phyloP scores from a whole-genome alignment of 2,888 invertebrate species.

The Aphidoletes aphidimyza region DNA sequence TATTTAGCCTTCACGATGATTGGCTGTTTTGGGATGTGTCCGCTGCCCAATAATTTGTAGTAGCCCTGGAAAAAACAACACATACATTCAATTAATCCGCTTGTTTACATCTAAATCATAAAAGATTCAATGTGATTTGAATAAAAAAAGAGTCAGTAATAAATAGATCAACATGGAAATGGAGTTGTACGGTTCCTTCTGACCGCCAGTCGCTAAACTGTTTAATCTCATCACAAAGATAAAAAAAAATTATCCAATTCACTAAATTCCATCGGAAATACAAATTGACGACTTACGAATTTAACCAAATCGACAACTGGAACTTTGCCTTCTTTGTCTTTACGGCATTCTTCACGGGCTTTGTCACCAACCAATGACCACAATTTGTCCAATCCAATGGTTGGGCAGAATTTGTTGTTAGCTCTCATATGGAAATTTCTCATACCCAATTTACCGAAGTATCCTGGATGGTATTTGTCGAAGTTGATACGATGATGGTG shows the following conservation, averaged over 20 bases:
- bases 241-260: too few relatives aligned
- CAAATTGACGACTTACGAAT: conserved; percentile 78
- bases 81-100: conserved; percentile 50
- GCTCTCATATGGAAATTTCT: conserved; percentile 94
- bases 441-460: conserved; percentile 99
- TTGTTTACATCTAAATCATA: conserved; percentile 55
- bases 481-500: conserved; percentile 99
- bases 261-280: neutral
- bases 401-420: conserved; percentile 92
- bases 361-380: conserved; percentile 97
- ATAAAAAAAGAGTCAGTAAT: conserved; percentile 63
- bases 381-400: conserved; percentile 94
- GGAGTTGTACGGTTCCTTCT: conserved; percentile 66
- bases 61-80: conserved; percentile 77
- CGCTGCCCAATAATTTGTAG: conserved; percentile 98
- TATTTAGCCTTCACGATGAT: conserved; percentile 99
- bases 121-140: conserved; percentile 58
- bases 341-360: conserved; percentile 84
- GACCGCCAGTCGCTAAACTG: conserved; percentile 69
- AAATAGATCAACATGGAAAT: conserved; percentile 64
- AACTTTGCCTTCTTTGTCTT: conserved; percentile 85
- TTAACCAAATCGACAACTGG: conserved; percentile 97
- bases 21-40: conserved; percentile 94
- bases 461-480: conserved; percentile 99
- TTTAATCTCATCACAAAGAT: conserved; percentile 63